Evolutionary conservation across 1,140 invertebrate genomes (phyloP).

Genomic region (Cepaea nemoralis): DNA sequence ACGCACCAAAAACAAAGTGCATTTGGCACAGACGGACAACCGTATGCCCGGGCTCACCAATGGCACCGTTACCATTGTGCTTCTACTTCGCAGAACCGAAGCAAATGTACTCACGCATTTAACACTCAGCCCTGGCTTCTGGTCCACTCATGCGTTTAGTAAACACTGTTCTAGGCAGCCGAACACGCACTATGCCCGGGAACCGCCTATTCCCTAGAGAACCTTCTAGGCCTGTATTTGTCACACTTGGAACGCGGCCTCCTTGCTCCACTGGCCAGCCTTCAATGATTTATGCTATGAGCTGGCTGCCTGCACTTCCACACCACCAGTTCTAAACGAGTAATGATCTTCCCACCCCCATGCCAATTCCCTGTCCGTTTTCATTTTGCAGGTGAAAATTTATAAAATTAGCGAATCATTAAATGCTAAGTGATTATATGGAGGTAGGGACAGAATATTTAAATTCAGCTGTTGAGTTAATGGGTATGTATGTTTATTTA

Average conservation of each 20-base stretch:
- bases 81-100: neutral
- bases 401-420: too few species aligned
- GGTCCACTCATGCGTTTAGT: constrained; percentile 20
- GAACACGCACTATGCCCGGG: constrained; percentile 5
- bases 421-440: too few species aligned
- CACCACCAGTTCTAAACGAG: too few species aligned
- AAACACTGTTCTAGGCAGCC: neutral
- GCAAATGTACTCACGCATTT: neutral
- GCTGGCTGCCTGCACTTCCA: too few species aligned
- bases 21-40: neutral
- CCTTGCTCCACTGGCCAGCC: neutral
- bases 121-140: neutral
- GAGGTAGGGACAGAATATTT: too few species aligned
- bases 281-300: neutral
- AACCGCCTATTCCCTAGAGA: neutral
- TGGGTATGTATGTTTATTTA: too few species aligned
- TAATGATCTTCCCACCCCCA: too few species aligned
- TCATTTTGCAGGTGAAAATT: too few species aligned
- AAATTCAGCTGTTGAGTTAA: too few species aligned
- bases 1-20: neutral
- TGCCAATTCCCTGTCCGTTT: too few species aligned
- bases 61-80: neutral
- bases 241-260: neutral
- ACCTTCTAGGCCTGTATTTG: neutral
- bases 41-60: neutral